Conservation (phyloP, 2,797 vertebrate species). For the Coregonus sp. region DNA sequence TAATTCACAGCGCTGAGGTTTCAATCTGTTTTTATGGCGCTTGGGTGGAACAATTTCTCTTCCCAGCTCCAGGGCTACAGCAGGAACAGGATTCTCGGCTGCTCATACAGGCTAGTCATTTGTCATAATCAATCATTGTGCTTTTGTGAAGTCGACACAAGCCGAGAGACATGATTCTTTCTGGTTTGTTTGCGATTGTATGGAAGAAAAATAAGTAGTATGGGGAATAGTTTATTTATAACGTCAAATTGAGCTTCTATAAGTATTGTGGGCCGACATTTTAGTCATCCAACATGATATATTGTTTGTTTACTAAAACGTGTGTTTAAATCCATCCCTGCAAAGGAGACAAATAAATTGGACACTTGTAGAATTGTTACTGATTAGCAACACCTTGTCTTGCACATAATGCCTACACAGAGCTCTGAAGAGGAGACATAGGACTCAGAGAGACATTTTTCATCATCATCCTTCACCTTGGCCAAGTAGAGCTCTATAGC, state of each 20-base stretch:
- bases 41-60: conserved; percentile 78
- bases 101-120: conserved; percentile 72
- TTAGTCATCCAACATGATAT: background rate
- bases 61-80: conserved; percentile 68
- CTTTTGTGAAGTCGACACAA: conserved; percentile 63
- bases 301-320: background rate
- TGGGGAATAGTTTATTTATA: conserved; percentile 10
- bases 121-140: conserved; percentile 73
- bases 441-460: background rate
- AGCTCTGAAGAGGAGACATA: background rate
- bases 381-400: background rate
- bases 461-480: background rate
- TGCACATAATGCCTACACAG: background rate
- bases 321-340: background rate
- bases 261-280: background rate
- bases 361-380: background rate
- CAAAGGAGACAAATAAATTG: background rate
- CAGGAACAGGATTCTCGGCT: conserved; percentile 66
- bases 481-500: background rate
- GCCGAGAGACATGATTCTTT: conserved; percentile 62
- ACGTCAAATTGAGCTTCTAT: background rate
- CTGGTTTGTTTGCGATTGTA: conserved; percentile 66
- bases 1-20: conserved; percentile 77
- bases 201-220: conserved; percentile 68
- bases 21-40: conserved; percentile 81